A percentile compares a stretch with the other conserved stretches of the same genome.
phyloP scores from a whole-genome alignment of 2,888 invertebrate species.

The Idaea aversata region DNA sequence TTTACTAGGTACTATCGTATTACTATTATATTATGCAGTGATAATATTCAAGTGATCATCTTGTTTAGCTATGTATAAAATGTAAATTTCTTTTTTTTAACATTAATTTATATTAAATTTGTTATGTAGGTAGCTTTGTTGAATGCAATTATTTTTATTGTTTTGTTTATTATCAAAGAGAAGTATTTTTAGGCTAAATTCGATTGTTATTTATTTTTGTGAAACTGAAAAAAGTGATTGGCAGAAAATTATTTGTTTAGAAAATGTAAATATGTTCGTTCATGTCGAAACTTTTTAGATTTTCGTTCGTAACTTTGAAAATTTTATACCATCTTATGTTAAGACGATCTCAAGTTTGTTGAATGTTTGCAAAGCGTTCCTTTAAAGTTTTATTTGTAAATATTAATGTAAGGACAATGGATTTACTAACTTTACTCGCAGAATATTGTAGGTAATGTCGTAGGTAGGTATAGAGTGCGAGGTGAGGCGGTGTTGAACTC shows the following conservation, averaged over 20 bases:
- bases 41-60: conserved; percentile 72
- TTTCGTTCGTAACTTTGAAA: conserved; percentile 71
- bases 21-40: conserved; percentile 54
- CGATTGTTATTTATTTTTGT: conserved; percentile 80
- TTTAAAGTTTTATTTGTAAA: conserved; percentile 81
- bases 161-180: conserved; percentile 72
- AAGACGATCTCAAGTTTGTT: conserved; percentile 81
- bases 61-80: conserved; percentile 75
- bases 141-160: conserved; percentile 80
- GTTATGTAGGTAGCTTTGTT: conserved; percentile 80
- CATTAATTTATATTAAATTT: conserved; percentile 80
- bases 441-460: conserved; percentile 50
- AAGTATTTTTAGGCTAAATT: conserved; percentile 79
- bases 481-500: conserved; percentile 35
- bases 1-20: neutral
- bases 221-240: conserved; percentile 74
- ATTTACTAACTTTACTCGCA: conserved; percentile 71
- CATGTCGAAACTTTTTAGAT: conserved; percentile 63
- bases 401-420: conserved; percentile 76
- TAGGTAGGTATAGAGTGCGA: conserved; percentile 32
- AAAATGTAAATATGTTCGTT: conserved; percentile 38
- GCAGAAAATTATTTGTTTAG: conserved; percentile 59
- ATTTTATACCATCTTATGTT: conserved; percentile 78
- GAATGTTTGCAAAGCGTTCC: conserved; percentile 81
- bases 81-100: conserved; percentile 76